Base-by-base conservation (phyloP, 2,797 vertebrate species). In the Chelon auratus region DNA sequence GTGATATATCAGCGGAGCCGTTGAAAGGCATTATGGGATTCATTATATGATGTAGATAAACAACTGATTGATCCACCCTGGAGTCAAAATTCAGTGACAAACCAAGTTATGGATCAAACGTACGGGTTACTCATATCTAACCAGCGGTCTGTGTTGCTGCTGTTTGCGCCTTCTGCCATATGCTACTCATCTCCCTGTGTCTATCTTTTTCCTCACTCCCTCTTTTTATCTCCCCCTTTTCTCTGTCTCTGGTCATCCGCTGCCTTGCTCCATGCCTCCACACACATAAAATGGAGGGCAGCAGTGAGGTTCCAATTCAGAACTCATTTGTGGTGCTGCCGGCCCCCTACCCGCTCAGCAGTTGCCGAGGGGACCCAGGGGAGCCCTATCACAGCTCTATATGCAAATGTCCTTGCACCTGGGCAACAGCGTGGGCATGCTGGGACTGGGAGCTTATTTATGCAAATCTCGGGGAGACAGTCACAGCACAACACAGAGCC, bases 321-420 rank as follows among this genome's bases (percentile, higher is more conserved):
- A 97, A 97, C 96, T 98, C 96, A 98, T 98, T 98, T 97, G 96
- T 95, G 93, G 94, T 84, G 93, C 92, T 84, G 94, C 91, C 95
- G 95, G 96, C 96, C 96, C 95, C 95, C 93, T 95, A 95, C 96
- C 96, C 95, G 94, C 96, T 96, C 96, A 95, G 96, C 95, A 97
- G 95, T 96, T 95, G 93, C 96, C 94, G 96, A 97, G 95, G 95
- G 95, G 96, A 97, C 97, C 96, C 97, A 94, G 94, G 97, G 97
- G 97, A 98, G 96, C 96, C 96, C 95, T 93, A 96, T 96, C 96
- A 94, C 96, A 97, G 96, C 97, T 99, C 97, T 99, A 97, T 98
- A 99, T 99, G 97, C 97, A 99, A 99, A 99, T 99, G 94, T 93
- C 91, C 95, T 95, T 95, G 96, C 97, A 99, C 96, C 97, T 99